Evolutionary conservation across 1,140 invertebrate genomes (phyloP).

Genomic region (Eupristina koningsbergeri): DNA sequence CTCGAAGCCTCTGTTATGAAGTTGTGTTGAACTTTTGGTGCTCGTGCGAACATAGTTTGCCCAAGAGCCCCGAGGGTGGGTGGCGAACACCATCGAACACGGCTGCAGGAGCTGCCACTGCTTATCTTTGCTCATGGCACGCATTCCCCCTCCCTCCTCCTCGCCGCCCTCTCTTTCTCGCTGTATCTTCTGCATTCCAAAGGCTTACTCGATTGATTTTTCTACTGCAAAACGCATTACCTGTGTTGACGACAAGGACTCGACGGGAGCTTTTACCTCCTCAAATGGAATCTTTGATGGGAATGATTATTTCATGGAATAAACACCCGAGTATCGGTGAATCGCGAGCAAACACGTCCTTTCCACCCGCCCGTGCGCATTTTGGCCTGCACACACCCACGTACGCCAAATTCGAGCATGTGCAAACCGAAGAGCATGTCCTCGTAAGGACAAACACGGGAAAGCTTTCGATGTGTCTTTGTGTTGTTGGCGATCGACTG

Average conservation of each 20-base stretch:
- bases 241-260: too few relatives aligned
- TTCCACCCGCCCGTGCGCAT: not conserved
- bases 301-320: conserved; percentile 61
- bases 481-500: conserved; percentile 21
- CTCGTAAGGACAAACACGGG: conserved; percentile 20
- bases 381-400: not conserved
- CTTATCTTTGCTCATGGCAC: conserved; percentile 61
- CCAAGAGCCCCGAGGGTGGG: conserved; percentile 59
- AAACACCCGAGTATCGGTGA: conserved; percentile 61
- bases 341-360: conserved; percentile 48
- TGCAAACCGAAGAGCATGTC: not conserved
- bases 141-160: not conserved
- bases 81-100: too few relatives aligned
- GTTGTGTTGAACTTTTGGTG: conserved; percentile 72
- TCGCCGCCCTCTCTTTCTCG: conserved; percentile 19
- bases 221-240: too few relatives aligned
- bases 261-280: not conserved
- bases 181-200: conserved; percentile 22
- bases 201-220: not conserved
- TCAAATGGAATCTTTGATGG: not conserved
- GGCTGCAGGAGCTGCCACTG: conserved; percentile 39
- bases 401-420: not conserved
- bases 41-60: conserved; percentile 63
- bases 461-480: conserved; percentile 6
- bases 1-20: conserved; percentile 67